A percentile compares a stretch with the other conserved stretches of the same genome.
Conservation (phyloP, 2,797 vertebrate species). For the Meda fulgida region DNA sequence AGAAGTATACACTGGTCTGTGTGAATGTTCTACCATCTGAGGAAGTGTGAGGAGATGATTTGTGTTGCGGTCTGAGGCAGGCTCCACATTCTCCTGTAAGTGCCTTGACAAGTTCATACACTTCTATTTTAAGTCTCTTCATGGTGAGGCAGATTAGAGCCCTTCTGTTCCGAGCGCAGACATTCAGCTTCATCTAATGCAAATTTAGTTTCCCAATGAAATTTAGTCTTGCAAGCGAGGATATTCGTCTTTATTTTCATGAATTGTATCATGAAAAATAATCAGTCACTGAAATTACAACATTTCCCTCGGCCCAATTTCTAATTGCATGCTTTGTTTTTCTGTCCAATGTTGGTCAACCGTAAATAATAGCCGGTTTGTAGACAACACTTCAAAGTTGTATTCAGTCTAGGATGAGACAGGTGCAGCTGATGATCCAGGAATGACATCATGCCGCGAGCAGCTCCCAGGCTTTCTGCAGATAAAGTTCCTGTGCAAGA, state of each 20-base stretch:
- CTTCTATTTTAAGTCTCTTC: slow-evolving; percentile 15
- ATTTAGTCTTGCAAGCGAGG: neutral
- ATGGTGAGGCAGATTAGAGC: neutral
- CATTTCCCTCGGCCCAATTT: slow-evolving; percentile 8
- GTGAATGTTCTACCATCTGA: neutral
- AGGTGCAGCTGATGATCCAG: slow-evolving; percentile 69
- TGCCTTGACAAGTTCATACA: slow-evolving; percentile 42
- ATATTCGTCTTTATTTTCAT: neutral
- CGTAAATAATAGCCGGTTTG: slow-evolving; percentile 38
- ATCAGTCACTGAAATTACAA: slow-evolving; percentile 2
- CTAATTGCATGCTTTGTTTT: slow-evolving; percentile 29
- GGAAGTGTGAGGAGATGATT: neutral
- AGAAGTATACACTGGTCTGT: neutral
- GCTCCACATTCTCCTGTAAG: slow-evolving; percentile 33
- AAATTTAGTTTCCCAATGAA: neutral
- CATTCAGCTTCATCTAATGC: neutral
- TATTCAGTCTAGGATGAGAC: slow-evolving; percentile 61
- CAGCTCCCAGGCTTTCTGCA: slow-evolving; percentile 71
- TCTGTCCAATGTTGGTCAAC: slow-evolving; percentile 28
- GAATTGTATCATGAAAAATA: slow-evolving; percentile 1
- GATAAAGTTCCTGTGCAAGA: slow-evolving; percentile 32
- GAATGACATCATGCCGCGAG: slow-evolving; percentile 70
- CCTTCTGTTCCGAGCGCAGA: neutral
- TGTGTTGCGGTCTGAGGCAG: neutral
- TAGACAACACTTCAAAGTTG: slow-evolving; percentile 24